Percentiles rank a stretch among this genome's conserved stretches.
phyloP scores from a whole-genome alignment of 2,113 vertebrate genomes.

The Vidua macroura region DNA sequence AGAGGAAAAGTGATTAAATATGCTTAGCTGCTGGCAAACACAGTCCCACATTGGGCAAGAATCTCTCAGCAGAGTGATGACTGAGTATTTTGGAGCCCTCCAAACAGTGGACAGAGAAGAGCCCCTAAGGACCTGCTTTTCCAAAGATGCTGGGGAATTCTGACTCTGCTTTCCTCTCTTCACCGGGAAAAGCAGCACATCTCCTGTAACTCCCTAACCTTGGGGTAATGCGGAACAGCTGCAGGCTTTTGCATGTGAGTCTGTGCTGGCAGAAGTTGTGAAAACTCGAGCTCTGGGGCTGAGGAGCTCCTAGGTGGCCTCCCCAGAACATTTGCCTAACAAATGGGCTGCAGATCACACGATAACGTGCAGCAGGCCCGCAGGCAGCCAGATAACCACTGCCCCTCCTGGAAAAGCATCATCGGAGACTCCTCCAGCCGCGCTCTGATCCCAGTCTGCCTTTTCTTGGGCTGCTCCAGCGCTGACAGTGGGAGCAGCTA shows the following conservation, averaged over 20 bases:
- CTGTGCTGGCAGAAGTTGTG: constrained; percentile 36
- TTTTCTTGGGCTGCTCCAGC: neutral
- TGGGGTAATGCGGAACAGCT: constrained; percentile 1
- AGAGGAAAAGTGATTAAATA: neutral
- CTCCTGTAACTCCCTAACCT: neutral
- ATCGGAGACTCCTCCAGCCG: neutral
- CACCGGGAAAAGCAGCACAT: neutral
- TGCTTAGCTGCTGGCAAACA: neutral
- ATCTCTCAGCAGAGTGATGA: neutral
- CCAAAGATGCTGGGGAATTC: neutral
- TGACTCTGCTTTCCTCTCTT: neutral
- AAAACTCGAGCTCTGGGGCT: neutral
- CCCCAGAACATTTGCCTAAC: constrained; percentile 47
- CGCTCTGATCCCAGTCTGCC: neutral
- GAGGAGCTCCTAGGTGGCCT: constrained; percentile 54
- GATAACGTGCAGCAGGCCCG: neutral
- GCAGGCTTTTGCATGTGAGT: constrained; percentile 36
- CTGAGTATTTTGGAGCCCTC: neutral
- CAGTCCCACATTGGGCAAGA: neutral
- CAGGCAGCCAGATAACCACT: constrained; percentile 12
- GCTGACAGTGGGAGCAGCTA: neutral
- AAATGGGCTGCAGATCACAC: constrained; percentile 54
- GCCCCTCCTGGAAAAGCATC: constrained; percentile 5
- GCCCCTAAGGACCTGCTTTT: neutral
- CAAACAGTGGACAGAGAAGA: neutral